These are phyloP conservation scores for Euleptes europaea DNA, from an alignment of 2,113 vertebrate species.

Conservation along the genomic window DNA sequence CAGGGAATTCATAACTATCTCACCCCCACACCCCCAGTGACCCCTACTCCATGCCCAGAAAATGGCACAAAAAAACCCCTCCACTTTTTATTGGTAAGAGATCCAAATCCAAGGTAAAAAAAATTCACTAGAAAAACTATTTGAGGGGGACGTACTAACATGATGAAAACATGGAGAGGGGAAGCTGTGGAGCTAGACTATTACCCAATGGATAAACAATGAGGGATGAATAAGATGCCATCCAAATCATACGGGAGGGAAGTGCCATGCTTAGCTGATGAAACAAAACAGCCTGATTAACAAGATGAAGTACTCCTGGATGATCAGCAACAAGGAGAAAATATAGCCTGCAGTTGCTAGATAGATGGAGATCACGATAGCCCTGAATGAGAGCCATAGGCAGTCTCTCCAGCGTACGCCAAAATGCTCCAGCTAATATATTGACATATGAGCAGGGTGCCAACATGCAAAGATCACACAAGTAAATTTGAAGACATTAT, in stretches of 20 bases:
- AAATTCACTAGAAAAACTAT: background rate
- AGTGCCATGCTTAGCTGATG: constrained; percentile 10
- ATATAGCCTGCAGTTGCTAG: background rate
- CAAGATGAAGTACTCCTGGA: background rate
- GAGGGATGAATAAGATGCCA: constrained; percentile 29
- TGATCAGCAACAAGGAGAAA: constrained; percentile 21
- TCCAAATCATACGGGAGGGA: background rate
- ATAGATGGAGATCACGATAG: constrained; percentile 41
- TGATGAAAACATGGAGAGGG: background rate
- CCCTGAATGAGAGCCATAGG: constrained; percentile 3
- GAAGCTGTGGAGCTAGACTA: background rate
- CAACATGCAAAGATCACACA: constrained; percentile 64
- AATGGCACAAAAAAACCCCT: too few species aligned
- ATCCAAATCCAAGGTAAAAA: background rate
- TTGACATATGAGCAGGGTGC: constrained; percentile 61
- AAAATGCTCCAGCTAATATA: constrained; percentile 22
- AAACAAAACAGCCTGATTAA: constrained; percentile 17
- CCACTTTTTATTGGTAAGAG: background rate
- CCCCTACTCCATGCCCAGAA: too few species aligned
- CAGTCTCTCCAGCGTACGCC: constrained; percentile 31
- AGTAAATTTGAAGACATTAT: constrained; percentile 66
- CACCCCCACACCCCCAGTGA: too few species aligned
- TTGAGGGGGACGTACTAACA: background rate
- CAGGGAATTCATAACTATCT: too few species aligned
- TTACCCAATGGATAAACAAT: background rate